These are phyloP conservation scores for Siphonodentalium dalli DNA, from an alignment of 2,888 invertebrate species.

Conservation along the genomic window DNA sequence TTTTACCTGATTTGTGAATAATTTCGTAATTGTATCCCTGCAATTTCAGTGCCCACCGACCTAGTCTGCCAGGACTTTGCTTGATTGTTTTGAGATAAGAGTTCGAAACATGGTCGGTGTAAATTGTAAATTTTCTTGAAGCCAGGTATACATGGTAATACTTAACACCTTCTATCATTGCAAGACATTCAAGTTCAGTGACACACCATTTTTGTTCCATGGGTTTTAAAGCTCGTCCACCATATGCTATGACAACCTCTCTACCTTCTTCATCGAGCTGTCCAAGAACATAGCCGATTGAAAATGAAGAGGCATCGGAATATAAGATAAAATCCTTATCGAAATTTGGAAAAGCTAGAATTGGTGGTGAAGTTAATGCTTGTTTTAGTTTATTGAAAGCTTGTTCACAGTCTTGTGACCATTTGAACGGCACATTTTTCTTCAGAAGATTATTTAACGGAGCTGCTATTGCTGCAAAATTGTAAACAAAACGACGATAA, in stretches of 20 bases:
- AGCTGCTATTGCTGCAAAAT: conserved; percentile 23
- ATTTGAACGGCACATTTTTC: conserved; percentile 21
- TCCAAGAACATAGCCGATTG: conserved; percentile 25
- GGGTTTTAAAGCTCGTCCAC: conserved; percentile 19
- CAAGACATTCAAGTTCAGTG: conserved; percentile 30
- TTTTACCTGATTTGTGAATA: conserved; percentile 18
- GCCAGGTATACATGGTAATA: conserved; percentile 26
- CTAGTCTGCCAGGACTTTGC: conserved; percentile 17
- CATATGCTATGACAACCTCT: conserved; percentile 24
- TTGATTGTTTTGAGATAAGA: conserved; percentile 15
- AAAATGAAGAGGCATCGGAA: conserved; percentile 22
- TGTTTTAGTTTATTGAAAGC: conserved; percentile 19
- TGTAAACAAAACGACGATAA: conserved; percentile 18
- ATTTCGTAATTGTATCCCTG: conserved; percentile 24
- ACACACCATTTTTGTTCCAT: conserved; percentile 31
- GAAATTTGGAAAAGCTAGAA: conserved; percentile 28
- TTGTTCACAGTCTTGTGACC: conserved; percentile 21
- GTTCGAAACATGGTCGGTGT: conserved; percentile 27
- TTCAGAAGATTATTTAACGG: conserved; percentile 25
- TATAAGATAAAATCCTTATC: conserved; percentile 20
- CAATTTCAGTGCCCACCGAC: conserved; percentile 29
- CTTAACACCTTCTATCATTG: conserved; percentile 30
- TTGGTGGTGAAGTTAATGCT: conserved; percentile 13
- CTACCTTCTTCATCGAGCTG: conserved; percentile 22
- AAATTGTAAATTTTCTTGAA: conserved; percentile 16